These are phyloP conservation scores for Potorous gilbertii DNA, from an alignment of 2,797 vertebrate species.

Conservation along the genomic window DNA sequence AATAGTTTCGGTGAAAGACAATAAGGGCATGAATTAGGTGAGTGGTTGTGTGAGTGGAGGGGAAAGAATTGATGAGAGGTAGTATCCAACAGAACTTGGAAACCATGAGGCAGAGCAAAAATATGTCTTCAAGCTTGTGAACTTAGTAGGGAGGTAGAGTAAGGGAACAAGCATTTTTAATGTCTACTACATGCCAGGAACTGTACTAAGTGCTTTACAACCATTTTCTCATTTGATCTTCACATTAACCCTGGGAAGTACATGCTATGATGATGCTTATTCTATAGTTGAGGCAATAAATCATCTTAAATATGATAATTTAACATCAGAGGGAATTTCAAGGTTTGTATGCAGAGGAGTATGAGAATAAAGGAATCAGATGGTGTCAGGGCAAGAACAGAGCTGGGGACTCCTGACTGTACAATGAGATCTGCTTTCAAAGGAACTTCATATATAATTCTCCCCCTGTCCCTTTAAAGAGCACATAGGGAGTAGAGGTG, in stretches of 20 bases:
- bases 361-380: not conserved
- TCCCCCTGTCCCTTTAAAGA: not conserved
- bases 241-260: too few relatives aligned
- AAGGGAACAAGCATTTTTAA: not conserved
- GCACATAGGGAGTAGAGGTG: not conserved
- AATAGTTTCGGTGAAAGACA: not conserved
- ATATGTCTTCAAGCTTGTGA: not conserved
- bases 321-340: not conserved
- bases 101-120: not conserved
- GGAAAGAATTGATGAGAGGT: not conserved
- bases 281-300: too few relatives aligned
- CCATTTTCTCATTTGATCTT: too few relatives aligned
- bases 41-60: not conserved
- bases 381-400: not conserved
- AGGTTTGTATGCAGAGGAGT: not conserved
- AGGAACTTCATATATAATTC: not conserved
- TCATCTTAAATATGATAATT: too few relatives aligned
- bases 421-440: not conserved
- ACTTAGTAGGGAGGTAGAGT: not conserved
- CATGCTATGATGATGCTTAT: too few relatives aligned
- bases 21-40: not conserved
- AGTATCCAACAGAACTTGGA: not conserved
- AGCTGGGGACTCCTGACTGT: not conserved
- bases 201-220: too few relatives aligned
- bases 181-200: too few relatives aligned